Evolutionary conservation across 2,113 vertebrate genomes (phyloP).

Genomic region (Petrocephalus microphthalmus): DNA sequence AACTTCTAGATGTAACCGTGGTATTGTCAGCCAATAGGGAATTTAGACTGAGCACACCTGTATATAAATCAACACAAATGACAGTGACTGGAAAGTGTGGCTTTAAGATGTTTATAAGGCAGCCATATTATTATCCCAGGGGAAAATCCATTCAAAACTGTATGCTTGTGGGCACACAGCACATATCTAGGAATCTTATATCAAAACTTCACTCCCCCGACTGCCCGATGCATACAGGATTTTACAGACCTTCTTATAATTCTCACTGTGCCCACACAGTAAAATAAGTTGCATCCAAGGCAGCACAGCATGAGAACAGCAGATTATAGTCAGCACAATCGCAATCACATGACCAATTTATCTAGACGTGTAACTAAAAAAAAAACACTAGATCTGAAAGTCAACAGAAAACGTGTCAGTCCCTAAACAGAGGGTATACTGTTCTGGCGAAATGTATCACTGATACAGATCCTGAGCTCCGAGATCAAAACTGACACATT

Average conservation of each 20-base stretch:
- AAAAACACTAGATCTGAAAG: background rate
- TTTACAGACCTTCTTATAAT: background rate
- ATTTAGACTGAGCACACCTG: background rate
- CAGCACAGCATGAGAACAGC: background rate
- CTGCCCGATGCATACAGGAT: background rate
- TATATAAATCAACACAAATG: background rate
- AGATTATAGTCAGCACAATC: background rate
- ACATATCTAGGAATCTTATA: background rate
- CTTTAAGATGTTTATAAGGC: background rate
- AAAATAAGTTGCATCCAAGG: background rate
- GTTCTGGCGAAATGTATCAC: background rate
- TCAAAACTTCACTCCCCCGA: background rate
- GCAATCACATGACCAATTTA: background rate
- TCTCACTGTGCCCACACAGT: background rate
- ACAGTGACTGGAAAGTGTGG: background rate
- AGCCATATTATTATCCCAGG: background rate
- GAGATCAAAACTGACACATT: background rate
- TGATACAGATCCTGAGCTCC: background rate
- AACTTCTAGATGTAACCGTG: background rate
- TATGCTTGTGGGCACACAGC: background rate
- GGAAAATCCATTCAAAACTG: background rate
- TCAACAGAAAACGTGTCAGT: background rate
- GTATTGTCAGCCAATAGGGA: background rate
- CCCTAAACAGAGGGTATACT: background rate
- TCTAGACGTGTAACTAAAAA: background rate